These are phyloP conservation scores for Tapirus terrestris DNA, from an alignment of 2,113 vertebrate species.

Conservation along the genomic window DNA sequence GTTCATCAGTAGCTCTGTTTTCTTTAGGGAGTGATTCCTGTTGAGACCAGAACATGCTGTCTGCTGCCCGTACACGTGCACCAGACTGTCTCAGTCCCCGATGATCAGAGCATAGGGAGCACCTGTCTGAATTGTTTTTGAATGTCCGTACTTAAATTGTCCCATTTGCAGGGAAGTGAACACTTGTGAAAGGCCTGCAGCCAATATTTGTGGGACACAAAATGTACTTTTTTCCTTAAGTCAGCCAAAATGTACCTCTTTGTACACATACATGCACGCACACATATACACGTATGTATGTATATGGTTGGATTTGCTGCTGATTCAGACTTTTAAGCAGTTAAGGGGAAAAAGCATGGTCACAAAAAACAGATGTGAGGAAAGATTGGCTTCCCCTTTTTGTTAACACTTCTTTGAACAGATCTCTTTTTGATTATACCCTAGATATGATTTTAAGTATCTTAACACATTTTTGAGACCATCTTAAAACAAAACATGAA, in stretches of 20 bases:
- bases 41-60: not conserved
- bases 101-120: not conserved
- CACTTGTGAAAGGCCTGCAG: constrained; percentile 32
- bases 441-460: constrained; percentile 28
- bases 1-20: not conserved
- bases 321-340: constrained; percentile 55
- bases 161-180: constrained; percentile 65
- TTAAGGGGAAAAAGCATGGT: not conserved
- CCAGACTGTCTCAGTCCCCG: constrained; percentile 57
- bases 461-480: constrained; percentile 58
- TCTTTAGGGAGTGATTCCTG: not conserved
- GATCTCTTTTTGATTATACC: constrained; percentile 61
- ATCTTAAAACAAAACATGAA: not conserved
- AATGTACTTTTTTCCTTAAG: not conserved
- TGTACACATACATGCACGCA: not conserved
- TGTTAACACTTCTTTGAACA: constrained; percentile 44
- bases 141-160: not conserved
- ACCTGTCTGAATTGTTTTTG: not conserved
- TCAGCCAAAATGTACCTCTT: constrained; percentile 50
- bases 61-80: constrained; percentile 42
- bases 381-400: constrained; percentile 45
- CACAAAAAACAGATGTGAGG: constrained; percentile 23
- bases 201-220: not conserved
- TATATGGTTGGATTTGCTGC: constrained; percentile 50
- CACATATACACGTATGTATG: not conserved